Percentiles rank a stretch among this genome's conserved stretches.
These are phyloP conservation scores for Cololabis saira DNA, from an alignment of 2,113 vertebrate genomes.

Conservation along the genomic window DNA sequence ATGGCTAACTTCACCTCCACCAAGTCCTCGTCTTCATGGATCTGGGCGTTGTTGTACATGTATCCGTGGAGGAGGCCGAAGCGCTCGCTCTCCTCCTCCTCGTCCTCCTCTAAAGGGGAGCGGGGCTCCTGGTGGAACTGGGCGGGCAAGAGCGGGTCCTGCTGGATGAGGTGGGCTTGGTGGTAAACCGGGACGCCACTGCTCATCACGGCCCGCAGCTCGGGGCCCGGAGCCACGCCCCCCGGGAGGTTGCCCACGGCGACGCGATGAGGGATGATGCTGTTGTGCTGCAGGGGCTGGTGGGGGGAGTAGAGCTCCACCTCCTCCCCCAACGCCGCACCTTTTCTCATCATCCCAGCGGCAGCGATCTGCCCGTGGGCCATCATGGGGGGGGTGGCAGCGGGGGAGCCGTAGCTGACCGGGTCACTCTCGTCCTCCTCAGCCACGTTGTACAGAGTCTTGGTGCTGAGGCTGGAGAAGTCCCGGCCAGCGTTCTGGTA, in stretches of 20 bases:
- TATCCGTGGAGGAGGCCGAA: constrained; percentile 91
- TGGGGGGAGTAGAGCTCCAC: constrained; percentile 82
- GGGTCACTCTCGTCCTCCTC: constrained; percentile 88
- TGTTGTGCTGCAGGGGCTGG: constrained; percentile 78
- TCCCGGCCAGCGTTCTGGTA: constrained; percentile 89
- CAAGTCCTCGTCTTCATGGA: constrained; percentile 84
- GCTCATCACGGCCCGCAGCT: constrained; percentile 79
- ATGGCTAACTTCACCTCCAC: constrained; percentile 82
- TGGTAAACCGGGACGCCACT: constrained; percentile 75
- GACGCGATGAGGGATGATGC: constrained; percentile 76
- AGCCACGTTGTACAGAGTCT: constrained; percentile 92
- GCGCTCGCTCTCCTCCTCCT: constrained; percentile 83
- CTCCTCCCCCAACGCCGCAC: constrained; percentile 76
- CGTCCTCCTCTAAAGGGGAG: constrained; percentile 77
- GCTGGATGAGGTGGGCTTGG: constrained; percentile 76
- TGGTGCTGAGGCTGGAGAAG: constrained; percentile 92
- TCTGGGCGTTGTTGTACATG: constrained; percentile 85
- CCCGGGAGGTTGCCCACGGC: constrained; percentile 84
- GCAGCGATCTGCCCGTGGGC: constrained; percentile 82
- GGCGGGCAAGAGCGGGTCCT: constrained; percentile 81
- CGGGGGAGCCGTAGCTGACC: constrained; percentile 80
- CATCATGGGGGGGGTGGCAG: constrained; percentile 84
- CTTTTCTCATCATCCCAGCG: constrained; percentile 63
- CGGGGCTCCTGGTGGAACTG: constrained; percentile 82
- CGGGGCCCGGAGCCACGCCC: constrained; percentile 75